Conservation (phyloP, 2,797 vertebrate species). For the Podarcis siculus region DNA sequence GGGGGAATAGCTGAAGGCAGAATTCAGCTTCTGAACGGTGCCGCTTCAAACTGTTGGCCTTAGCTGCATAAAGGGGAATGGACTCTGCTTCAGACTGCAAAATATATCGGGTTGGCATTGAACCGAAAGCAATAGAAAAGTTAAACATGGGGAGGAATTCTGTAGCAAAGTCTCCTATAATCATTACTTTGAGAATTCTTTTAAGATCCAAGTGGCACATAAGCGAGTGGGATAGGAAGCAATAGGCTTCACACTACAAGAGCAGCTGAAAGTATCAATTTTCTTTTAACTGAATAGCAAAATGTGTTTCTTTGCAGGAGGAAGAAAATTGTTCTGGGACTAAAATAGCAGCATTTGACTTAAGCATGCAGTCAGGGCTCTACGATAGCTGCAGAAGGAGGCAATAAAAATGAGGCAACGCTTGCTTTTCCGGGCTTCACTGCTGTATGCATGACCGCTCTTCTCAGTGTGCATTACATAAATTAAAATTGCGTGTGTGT, state of each 20-base stretch:
- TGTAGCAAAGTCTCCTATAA: conserved; percentile 31
- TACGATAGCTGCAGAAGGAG: conserved; percentile 47
- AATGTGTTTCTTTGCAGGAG: conserved; percentile 62
- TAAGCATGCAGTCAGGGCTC: conserved; percentile 52
- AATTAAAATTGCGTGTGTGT: conserved; percentile 38
- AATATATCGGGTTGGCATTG: neutral
- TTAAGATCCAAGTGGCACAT: conserved; percentile 14
- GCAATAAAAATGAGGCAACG: conserved; percentile 41
- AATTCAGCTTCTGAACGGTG: neutral
- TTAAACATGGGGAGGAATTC: neutral
- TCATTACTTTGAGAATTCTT: conserved; percentile 40
- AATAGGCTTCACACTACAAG: conserved; percentile 41
- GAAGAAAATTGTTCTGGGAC: conserved; percentile 56
- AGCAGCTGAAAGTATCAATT: conserved; percentile 55
- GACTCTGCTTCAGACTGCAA: no score
- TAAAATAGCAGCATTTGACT: conserved; percentile 62
- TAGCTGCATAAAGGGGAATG: neutral
- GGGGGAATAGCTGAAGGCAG: neutral
- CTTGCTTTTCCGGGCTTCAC: conserved; percentile 41
- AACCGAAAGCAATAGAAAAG: conserved; percentile 35
- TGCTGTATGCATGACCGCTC: conserved; percentile 37
- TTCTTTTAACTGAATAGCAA: conserved; percentile 58
- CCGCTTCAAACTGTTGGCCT: neutral
- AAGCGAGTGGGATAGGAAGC: conserved; percentile 21
- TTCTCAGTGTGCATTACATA: conserved; percentile 61